Evolutionary conservation across 2,113 vertebrate species (phyloP).

Genomic region (Enhydra lutris): DNA sequence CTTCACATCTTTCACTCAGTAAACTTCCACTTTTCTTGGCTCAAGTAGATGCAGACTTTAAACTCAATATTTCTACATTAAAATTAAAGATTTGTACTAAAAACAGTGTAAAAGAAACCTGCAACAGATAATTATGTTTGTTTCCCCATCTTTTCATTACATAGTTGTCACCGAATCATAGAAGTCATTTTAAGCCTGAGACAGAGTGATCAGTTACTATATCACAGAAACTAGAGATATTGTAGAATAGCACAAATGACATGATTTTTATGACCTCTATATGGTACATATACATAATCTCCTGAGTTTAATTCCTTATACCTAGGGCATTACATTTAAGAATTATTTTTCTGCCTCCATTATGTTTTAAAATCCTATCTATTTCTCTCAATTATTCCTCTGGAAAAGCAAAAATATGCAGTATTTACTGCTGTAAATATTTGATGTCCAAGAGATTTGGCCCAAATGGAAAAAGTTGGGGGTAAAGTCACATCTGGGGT

Average conservation of each 20-base stretch:
- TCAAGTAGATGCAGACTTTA: neutral
- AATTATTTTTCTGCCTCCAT: neutral
- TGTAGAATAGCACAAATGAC: neutral
- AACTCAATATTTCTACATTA: neutral
- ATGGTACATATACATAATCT: neutral
- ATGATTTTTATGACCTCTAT: neutral
- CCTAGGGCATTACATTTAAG: neutral
- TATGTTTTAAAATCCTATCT: neutral
- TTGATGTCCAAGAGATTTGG: neutral
- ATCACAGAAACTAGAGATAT: neutral
- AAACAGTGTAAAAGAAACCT: neutral
- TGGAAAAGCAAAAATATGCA: neutral
- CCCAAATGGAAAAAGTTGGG: slow-evolving; percentile 11
- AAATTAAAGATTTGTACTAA: neutral
- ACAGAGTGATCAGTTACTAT: neutral
- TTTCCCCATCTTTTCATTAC: neutral
- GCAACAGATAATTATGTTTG: neutral
- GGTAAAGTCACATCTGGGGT: neutral
- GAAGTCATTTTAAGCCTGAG: neutral
- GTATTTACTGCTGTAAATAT: slow-evolving; percentile 35
- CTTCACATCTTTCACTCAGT: neutral
- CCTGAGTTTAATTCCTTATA: neutral
- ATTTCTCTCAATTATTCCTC: neutral
- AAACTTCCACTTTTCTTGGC: neutral
- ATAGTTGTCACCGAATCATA: neutral